Conservation (phyloP, 37 sponge, comb jelly and placozoan genomes). For the Mnemiopsis leidyi region DNA sequence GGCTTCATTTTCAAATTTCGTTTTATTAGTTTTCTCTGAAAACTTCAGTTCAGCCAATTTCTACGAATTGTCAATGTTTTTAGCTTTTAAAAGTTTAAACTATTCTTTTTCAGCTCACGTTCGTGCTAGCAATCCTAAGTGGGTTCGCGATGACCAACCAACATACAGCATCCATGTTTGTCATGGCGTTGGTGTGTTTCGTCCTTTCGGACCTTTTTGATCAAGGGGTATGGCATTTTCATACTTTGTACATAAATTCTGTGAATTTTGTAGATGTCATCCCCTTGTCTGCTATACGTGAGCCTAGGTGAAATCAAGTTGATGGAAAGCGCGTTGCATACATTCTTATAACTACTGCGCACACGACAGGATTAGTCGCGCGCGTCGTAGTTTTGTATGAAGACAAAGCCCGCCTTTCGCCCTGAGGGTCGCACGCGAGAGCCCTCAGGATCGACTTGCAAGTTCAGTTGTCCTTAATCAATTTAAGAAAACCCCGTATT, state of each 20-base stretch:
- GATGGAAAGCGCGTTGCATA: background rate
- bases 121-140: background rate
- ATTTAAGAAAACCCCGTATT: background rate
- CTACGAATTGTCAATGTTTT: too few relatives aligned
- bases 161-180: background rate
- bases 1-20: background rate
- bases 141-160: conserved; percentile 25
- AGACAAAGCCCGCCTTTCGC: background rate
- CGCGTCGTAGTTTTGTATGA: background rate
- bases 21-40: too few relatives aligned
- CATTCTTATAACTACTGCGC: background rate
- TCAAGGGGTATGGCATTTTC: background rate
- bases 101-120: background rate
- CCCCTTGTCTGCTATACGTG: too few relatives aligned
- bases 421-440: background rate
- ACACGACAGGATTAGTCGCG: background rate
- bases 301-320: too few relatives aligned
- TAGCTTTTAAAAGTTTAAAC: background rate
- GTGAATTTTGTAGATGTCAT: too few relatives aligned
- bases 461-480: background rate
- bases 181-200: background rate
- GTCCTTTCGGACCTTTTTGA: background rate
- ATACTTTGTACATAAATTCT: too few relatives aligned
- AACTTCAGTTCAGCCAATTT: too few relatives aligned
- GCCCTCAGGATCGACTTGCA: background rate